These are phyloP conservation scores for Apamea monoglypha DNA, from an alignment of 2,888 invertebrate genomes.

Conservation along the genomic window DNA sequence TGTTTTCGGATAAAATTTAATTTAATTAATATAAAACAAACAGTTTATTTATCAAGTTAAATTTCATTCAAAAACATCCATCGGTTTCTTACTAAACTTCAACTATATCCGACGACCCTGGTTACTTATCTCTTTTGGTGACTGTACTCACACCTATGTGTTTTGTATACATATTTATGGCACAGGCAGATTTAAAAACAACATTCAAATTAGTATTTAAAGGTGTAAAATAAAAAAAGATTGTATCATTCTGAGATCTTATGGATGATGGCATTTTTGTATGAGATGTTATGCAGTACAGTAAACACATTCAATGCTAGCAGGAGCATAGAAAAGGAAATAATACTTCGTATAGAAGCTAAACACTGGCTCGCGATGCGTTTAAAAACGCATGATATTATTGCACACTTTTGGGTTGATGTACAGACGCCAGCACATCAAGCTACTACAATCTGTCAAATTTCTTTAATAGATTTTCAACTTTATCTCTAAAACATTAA, in stretches of 20 bases:
- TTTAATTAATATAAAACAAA: too few relatives aligned
- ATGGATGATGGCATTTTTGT: slow-evolving; percentile 5
- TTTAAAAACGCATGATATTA: background rate
- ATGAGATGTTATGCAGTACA: slow-evolving; percentile 27
- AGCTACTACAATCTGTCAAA: too few relatives aligned
- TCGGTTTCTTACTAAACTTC: too few relatives aligned
- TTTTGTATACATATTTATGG: background rate
- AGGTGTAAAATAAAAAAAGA: background rate
- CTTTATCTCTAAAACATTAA: too few relatives aligned
- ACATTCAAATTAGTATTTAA: slow-evolving; percentile 17
- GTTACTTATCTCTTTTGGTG: too few relatives aligned
- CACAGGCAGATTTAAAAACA: slow-evolving; percentile 18
- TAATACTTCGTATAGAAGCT: background rate
- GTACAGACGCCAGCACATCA: too few relatives aligned
- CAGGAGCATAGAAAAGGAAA: background rate
- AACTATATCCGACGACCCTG: too few relatives aligned
- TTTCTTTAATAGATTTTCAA: too few relatives aligned
- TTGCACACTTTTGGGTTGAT: background rate
- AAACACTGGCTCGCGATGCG: background rate
- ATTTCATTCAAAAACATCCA: too few relatives aligned
- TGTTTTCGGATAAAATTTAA: too few relatives aligned
- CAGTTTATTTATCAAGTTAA: too few relatives aligned
- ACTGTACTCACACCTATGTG: background rate
- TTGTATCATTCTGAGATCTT: background rate
- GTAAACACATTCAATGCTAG: slow-evolving; percentile 15